Base-by-base conservation (phyloP, 2,797 vertebrate genomes). In the Sebastes vulpes region DNA sequence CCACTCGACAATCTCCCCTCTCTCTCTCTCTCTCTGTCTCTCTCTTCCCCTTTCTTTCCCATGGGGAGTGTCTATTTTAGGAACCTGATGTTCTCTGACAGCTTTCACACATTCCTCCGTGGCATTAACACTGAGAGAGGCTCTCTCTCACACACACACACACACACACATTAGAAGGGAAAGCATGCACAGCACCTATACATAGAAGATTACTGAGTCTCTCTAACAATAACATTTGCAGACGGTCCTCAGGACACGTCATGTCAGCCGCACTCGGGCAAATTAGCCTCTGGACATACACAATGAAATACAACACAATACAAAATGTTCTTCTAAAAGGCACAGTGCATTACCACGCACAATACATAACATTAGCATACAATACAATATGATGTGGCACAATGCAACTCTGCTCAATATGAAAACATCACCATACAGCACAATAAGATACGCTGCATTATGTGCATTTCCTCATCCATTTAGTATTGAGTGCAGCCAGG, bases 71-170 rank as follows among this genome's bases (percentile, higher is more conserved):
- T 90, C 89, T 95, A 94, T 95, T 94, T 93, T 87, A 72, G 69
- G 92, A 92, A 82, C 71, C 83, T 92, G 90, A 94, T 93, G 91
- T 91, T 90, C 84, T 91, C 72, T 93, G 94, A 94, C 92, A 93
- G 92, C 82, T 92, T 93, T 93, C 90, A 90, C 90, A 92, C 89
- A 85, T 89, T 90, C 35, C 72, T 83, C 83, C 25, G 2, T 80
- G 82, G 75, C 84, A 88, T 88, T 89, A 82, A 82, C 46, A 52
- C 78, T 80, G 28, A 77, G 32, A 64, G 29, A 73, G 12, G n/a
- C 38, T 42, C 38, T 42, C 65, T 70, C 50, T 60, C 18, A 46
- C 52, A 31, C 23, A 35, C 16, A 66, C 58, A 38, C 59, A 38
- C 32, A 35, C 32, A 35, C 32, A 35, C 59, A 72, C n/a, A 67